Evolutionary conservation across 2,113 vertebrate species (phyloP).

Genomic region (Manacus vitellinus): DNA sequence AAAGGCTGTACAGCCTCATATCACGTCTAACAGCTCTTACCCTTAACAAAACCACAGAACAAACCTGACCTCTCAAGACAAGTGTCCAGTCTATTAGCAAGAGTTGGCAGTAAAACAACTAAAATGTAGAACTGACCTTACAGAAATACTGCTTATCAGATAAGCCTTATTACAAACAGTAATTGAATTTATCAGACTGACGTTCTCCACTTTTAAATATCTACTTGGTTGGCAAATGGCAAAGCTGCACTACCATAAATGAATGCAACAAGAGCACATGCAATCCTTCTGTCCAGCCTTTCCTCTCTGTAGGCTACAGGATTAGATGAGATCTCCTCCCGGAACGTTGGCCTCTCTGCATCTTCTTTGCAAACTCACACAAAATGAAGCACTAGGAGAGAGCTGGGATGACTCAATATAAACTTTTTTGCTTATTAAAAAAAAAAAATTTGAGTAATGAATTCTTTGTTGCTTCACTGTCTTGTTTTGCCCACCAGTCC

Average conservation of each 20-base stretch:
- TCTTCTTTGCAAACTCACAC: not conserved
- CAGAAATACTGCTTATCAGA: not conserved
- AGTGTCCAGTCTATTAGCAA: not conserved
- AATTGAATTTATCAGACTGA: not conserved
- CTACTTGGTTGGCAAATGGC: not conserved
- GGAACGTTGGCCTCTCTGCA: not conserved
- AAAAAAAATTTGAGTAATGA: not conserved
- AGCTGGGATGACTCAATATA: not conserved
- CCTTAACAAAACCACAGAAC: not conserved
- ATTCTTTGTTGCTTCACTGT: not conserved
- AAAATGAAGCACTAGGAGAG: not conserved
- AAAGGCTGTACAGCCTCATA: not conserved
- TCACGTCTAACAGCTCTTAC: not conserved
- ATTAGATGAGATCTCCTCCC: not conserved
- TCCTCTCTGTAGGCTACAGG: not conserved
- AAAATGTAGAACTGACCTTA: not conserved
- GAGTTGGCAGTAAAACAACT: not conserved
- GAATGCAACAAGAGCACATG: not conserved
- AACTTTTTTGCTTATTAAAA: not conserved
- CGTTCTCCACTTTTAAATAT: not conserved
- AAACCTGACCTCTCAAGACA: not conserved
- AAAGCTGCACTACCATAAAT: not conserved
- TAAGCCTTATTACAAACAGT: not conserved
- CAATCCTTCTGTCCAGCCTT: not conserved
- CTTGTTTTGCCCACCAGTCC: not conserved